phyloP scores from a whole-genome alignment of 1,140 invertebrate genomes.

The Sarcophaga peregrina region DNA sequence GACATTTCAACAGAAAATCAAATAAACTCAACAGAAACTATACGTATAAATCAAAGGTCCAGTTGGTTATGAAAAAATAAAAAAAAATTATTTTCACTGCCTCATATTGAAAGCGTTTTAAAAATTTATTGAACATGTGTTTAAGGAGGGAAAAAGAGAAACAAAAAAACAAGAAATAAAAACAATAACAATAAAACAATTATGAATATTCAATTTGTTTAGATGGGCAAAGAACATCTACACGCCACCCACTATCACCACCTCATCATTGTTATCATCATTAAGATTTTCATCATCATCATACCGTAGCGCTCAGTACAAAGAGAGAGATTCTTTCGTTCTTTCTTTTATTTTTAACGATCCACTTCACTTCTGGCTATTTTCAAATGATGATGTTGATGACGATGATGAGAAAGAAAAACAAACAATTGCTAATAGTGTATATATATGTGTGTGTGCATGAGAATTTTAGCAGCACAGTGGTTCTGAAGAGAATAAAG shows the following conservation, averaged over 20 bases:
- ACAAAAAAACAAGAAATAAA: too few relatives aligned
- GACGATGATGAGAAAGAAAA: background rate
- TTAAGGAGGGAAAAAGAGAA: background rate
- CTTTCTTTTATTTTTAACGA: background rate
- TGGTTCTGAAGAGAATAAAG: too few relatives aligned
- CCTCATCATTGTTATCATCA: background rate
- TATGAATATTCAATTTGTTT: slow-evolving; percentile 11
- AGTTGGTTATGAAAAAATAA: background rate
- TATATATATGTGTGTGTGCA: too few relatives aligned
- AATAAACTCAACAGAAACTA: too few relatives aligned
- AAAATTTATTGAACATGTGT: slow-evolving; percentile 1
- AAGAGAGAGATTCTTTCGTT: background rate
- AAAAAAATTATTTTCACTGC: background rate
- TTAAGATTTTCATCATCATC: background rate
- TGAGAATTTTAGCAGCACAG: too few relatives aligned
- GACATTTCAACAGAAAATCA: too few relatives aligned
- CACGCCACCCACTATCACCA: background rate
- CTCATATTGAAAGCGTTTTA: background rate
- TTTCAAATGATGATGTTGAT: background rate
- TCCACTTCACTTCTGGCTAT: background rate
- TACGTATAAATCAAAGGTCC: background rate
- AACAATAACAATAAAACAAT: too few relatives aligned
- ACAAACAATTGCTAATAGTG: background rate
- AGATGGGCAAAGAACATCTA: background rate
- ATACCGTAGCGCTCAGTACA: background rate